Conservation (phyloP, 2,888 invertebrate species). For the Strigamia transsilvanica region DNA sequence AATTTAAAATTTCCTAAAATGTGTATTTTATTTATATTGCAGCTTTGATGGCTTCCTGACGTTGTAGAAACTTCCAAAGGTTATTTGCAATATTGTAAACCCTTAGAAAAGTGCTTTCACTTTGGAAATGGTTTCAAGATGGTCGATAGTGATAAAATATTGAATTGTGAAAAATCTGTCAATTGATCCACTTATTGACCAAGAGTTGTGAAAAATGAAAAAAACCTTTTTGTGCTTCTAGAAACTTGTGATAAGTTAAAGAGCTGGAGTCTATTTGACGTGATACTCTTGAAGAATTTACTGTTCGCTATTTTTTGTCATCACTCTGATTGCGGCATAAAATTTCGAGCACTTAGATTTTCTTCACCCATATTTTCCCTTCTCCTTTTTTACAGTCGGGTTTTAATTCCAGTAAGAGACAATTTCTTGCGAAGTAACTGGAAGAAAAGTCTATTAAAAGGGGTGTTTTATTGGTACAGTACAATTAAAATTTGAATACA, state of each 20-base stretch:
- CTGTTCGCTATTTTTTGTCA: too few species aligned
- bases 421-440: conserved; percentile 4
- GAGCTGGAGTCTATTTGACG: neutral
- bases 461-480: neutral
- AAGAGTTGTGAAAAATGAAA: neutral
- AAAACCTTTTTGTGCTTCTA: neutral
- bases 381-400: neutral
- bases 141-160: conserved; percentile 11
- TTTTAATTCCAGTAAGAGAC: conserved; percentile 13
- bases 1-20: neutral
- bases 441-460: conserved; percentile 17
- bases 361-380: neutral
- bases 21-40: neutral
- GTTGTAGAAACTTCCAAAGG: neutral
- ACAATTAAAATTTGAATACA: conserved; percentile 47
- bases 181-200: conserved; percentile 24
- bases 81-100: neutral
- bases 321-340: too few species aligned
- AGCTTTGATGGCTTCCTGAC: neutral
- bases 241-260: neutral
- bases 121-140: neutral
- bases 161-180: conserved; percentile 1
- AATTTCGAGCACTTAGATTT: too few species aligned
- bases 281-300: too few species aligned
- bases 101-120: conserved; percentile 6